These are phyloP conservation scores for Mellilla xanthometata DNA, from an alignment of 2,888 invertebrate species.

Conservation along the genomic window DNA sequence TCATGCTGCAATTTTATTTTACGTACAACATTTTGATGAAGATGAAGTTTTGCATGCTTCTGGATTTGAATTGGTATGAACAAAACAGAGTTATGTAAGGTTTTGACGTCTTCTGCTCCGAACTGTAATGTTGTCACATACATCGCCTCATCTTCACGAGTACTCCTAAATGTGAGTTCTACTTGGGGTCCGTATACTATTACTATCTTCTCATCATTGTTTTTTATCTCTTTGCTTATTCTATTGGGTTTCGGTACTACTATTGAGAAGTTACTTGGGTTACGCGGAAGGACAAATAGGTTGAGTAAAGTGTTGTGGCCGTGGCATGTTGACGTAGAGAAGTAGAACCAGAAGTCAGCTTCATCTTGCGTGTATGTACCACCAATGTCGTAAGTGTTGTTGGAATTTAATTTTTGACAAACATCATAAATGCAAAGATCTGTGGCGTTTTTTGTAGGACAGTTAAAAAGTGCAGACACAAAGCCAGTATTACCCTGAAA, in stretches of 20 bases:
- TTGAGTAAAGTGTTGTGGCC: constrained; percentile 54
- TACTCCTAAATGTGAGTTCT: constrained; percentile 40
- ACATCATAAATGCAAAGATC: constrained; percentile 53
- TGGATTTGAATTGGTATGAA: constrained; percentile 53
- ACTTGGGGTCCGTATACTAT: constrained; percentile 6
- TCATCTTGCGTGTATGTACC: constrained; percentile 51
- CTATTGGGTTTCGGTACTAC: constrained; percentile 39
- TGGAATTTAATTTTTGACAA: constrained; percentile 40
- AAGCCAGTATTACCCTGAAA: constrained; percentile 43
- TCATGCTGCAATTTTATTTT: constrained; percentile 54
- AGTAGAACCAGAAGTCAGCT: constrained; percentile 67
- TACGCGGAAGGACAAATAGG: constrained; percentile 60
- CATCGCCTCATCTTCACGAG: constrained; percentile 46
- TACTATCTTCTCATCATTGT: constrained; percentile 2
- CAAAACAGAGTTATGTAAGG: constrained; percentile 39
- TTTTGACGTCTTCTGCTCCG: constrained; percentile 32
- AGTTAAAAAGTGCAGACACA: constrained; percentile 30
- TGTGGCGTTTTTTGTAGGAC: constrained; percentile 48
- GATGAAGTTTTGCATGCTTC: constrained; percentile 39
- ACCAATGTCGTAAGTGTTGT: constrained; percentile 58
- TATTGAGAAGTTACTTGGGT: constrained; percentile 47
- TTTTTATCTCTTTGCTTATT: constrained; percentile 6
- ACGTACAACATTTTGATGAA: constrained; percentile 42
- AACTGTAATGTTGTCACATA: constrained; percentile 58
- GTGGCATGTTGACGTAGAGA: constrained; percentile 49